Evolutionary conservation across 2,113 vertebrate species (phyloP).

Genomic region (Cercocebus atys): DNA sequence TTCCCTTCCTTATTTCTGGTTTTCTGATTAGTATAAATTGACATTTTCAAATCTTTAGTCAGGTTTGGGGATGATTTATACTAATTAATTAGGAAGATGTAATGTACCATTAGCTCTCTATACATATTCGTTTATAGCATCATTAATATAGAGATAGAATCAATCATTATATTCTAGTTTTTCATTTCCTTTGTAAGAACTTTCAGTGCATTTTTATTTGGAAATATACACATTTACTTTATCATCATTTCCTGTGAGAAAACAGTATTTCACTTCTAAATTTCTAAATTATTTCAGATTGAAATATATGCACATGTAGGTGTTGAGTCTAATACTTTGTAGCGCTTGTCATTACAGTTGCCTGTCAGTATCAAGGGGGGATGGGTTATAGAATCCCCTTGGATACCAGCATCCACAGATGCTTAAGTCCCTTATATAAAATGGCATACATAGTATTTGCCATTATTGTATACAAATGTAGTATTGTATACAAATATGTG

Average conservation of each 20-base stretch:
- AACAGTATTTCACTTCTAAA: neutral
- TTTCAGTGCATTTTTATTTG: neutral
- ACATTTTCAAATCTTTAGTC: conserved; percentile 67
- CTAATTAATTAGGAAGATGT: conserved; percentile 16
- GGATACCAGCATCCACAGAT: neutral
- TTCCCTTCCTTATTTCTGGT: conserved; percentile 68
- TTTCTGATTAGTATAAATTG: conserved; percentile 73
- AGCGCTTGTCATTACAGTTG: neutral
- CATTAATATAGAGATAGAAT: neutral
- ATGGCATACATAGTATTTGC: neutral
- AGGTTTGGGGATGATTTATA: neutral
- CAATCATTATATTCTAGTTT: neutral
- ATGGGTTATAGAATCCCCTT: neutral
- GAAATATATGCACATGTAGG: neutral
- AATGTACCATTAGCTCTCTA: neutral
- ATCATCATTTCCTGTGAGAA: neutral
- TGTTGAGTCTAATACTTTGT: neutral
- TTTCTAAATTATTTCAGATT: neutral
- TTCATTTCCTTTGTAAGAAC: conserved; percentile 13
- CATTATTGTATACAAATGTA: too few relatives aligned
- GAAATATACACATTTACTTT: neutral
- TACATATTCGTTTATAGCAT: neutral
- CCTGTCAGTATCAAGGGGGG: neutral
- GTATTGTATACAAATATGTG: too few relatives aligned
- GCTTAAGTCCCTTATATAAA: neutral